Conservation (phyloP, 2,888 invertebrate genomes). For the Sinhomidia bicolor region DNA sequence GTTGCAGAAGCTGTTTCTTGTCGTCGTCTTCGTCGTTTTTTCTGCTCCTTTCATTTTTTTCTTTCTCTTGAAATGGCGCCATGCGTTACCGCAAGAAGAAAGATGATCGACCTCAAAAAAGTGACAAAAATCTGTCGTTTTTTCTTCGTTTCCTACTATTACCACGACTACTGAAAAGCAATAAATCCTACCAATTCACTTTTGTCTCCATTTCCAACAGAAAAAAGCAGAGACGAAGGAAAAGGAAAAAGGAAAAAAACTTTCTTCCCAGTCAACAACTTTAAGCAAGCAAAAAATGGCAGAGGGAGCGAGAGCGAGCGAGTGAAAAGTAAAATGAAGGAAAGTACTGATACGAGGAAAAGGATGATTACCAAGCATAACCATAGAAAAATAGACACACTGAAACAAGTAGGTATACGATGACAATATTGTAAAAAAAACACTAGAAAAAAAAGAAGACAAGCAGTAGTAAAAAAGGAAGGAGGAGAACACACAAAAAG, state of each 20-base stretch:
- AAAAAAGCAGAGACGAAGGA: slow-evolving; percentile 9
- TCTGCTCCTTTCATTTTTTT: not conserved
- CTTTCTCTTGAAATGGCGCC: not conserved
- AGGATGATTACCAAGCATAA: not conserved
- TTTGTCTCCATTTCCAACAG: slow-evolving; percentile 60
- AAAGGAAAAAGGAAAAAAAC: no score
- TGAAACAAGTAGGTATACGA: not conserved
- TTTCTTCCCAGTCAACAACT: slow-evolving; percentile 35
- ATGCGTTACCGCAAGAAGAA: slow-evolving; percentile 22
- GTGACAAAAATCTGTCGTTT: slow-evolving; percentile 65
- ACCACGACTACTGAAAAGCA: slow-evolving; percentile 67
- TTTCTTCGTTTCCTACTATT: slow-evolving; percentile 64
- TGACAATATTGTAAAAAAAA: not conserved
- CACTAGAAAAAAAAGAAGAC: not conserved
- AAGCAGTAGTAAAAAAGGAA: not conserved
- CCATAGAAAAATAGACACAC: not conserved
- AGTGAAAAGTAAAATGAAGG: slow-evolving; percentile 20
- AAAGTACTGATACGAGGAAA: slow-evolving; percentile 49
- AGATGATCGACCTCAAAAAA: slow-evolving; percentile 65
- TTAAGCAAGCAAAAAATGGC: slow-evolving; percentile 10
- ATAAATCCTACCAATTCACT: slow-evolving; percentile 73
- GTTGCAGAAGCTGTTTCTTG: slow-evolving; percentile 60
- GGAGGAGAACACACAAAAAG: slow-evolving; percentile 40
- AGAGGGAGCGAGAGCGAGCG: slow-evolving; percentile 3
- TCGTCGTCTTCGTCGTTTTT: not conserved